Base-by-base conservation (phyloP, 2,113 vertebrate genomes). In the Mirounga angustirostris region DNA sequence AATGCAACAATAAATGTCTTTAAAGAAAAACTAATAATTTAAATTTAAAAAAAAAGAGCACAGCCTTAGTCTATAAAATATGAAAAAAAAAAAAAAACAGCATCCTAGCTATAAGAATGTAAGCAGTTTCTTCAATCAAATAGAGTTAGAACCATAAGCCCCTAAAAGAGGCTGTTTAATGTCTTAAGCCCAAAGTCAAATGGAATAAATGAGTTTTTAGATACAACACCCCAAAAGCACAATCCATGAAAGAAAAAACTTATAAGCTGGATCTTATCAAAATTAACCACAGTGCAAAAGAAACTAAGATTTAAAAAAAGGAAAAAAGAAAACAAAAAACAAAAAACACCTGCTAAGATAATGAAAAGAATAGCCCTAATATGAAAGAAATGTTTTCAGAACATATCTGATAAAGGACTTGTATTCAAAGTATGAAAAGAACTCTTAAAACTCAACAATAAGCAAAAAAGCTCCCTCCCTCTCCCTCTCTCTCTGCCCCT, bases 151-250 rank as follows among this genome's bases (percentile, higher is more conserved):
- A 84, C 7, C 69, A 7, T 24, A 80, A 88, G 40, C 74, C 92
- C 36, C n/a, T 78, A 81, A 36, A 91, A n/a, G 19, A 89, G 22
- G 12, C 54, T 85, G 28, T 85, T 82, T 86, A 58, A 94, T 54
- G 43, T 59, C 52, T 15, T 69, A 54, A 82, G 21, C 71, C 43
- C 71, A 85, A 93, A 89, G 61, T 15, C 36, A 94, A 97, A 97
- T 5, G 36, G 46, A 93, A 46, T 73, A 8, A 94, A 87, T 19
- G 12, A 63, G 56, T 86, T 87, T 93, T 82, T 56, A 96, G 22
- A 87, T 58, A 76, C 21, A 76, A 82, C 7, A 69, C 28, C 30
- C 40, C 73, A 76, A 92, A 95, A 65, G 69, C 59, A 94, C 9
- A 78, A 94, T 58, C 56, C 36, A 9, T 67, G 18, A 91, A 74